Base-by-base conservation (phyloP, 2,797 vertebrate species). In the Takifugu ocellatus region DNA sequence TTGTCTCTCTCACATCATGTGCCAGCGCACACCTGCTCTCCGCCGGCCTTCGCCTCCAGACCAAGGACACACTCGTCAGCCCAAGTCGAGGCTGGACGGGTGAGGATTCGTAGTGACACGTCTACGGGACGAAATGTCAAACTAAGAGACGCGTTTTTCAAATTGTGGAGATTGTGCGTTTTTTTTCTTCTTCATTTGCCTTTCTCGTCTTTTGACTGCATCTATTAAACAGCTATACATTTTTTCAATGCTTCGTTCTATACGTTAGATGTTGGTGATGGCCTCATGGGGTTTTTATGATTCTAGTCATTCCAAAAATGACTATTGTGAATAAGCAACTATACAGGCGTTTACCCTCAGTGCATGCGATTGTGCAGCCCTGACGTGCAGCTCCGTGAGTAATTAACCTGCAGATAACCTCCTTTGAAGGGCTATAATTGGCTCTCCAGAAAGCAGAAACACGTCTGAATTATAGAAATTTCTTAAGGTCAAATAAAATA, bases 331-430 rank as follows among this genome's bases (percentile, higher is more conserved):
- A 49, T 44, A 36, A 50, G 57, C 54, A 61, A 31, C 58, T 2
- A 56, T 44, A 60, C 47, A 53, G 29, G n/a, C 27, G 54, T 48
- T 50, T 42, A 50, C 47, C 36, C 26, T 7, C 15, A 15, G n/a
- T 26, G 39, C 29, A 56, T 9, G 63, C 21, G 59, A 59, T 56
- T 48, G 50, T 46, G 36, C 51, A 63, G 62, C 57, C 52, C 62
- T 69, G 68, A 76, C 48, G 58, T 78, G 69, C 56, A 63, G 72
- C 70, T 83, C 54, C 65, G 52, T 59, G 63, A 72, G 71, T 77
- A 79, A 78, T 85, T 81, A 84, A 84, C 78, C 77, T 76, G 65
- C 62, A 65, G 68, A 77, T 78, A 65, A 75, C 62, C 74, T 67
- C 75, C 63, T 76, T 53, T 79, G 39, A 76, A 54, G 68, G 43